Base-by-base conservation (phyloP, 1,140 invertebrate species). In the Nephila pilipes region DNA sequence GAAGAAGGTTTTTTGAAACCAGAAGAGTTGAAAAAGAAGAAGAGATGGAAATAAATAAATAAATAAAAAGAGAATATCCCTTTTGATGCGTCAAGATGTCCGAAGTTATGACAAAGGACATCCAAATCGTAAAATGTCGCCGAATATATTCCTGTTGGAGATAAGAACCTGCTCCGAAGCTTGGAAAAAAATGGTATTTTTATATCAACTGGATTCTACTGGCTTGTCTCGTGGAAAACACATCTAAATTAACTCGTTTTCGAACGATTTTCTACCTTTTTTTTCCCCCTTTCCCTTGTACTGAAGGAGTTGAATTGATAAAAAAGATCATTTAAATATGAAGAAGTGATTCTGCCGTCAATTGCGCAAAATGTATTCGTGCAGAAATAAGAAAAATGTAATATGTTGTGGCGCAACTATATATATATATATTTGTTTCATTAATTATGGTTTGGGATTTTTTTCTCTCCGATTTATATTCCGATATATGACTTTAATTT, bases 101-200 rank as follows among this genome's bases (percentile, higher is more conserved):
- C 87, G 46, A 79, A 89, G 69, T 79, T 89, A 89, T 89, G 87
- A 89, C 87, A 89, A n/a, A 38, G 87, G 46, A 38, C 85, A n/a
- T 14, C 16, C 60, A 22, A 63, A 87, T 57, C 87, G n/a, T 79
- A 89, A 89, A 89, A 89, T 55, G 60, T 89, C 87, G 69, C 60
- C 65, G 29, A 79, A 57, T 79, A 57, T 89, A 79, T 89, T 79
- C 63, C n/a, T 32, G 46, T 20, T 18, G 57, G 5, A 87, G 87
- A 89, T 89, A 89, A 89, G 65, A 89, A 89, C 65, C 87, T 89
- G 69, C 32, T 55, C 60, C 20, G 2, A 22, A 14, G 6, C 25
- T 16, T 20, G 18, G 29, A 10, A 2, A 55, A 85, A 60, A 85
- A 10, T 5, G 22, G n/a, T 32, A 20, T 69, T 63, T 69, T 87